Base-by-base conservation (phyloP, 2,113 vertebrate species). In the Scomber scombrus region DNA sequence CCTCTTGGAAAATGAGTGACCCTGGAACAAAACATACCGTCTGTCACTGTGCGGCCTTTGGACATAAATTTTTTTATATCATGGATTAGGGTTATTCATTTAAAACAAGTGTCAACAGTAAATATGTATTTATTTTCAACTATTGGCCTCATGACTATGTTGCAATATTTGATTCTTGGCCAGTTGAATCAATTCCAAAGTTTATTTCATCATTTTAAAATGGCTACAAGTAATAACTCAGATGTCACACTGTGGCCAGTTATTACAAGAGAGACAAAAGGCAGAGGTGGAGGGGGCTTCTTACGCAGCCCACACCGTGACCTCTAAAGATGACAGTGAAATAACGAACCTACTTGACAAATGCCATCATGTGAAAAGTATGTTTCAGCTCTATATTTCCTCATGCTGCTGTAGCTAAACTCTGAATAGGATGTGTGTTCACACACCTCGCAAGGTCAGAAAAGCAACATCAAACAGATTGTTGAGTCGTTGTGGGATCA, bases 391-490 rank as follows among this genome's bases (percentile, higher is more conserved):
- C 75, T 72, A 83, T 85, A 62, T 83, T 75, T 78, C 19, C 78
- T 71, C 19, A 29, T 71, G 18, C 26, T 0, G 3, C 75, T 86
- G 67, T 45, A 71, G 74, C 64, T 78, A 23, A 76, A 88, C 86
- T 93, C 77, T 77, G 19, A 88, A 79, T 90, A 93, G 72, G 86
- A 90, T 91, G 92, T 85, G 61, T 69, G 93, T 96, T 95, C 82
- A 85, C 63, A 85, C 82, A 93, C 51, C 86, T 84, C 3, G 7
- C 64, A 82, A 92, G 92, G 89, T 94, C 93, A 95, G 85, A 89
- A 88, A 92, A 90, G 68, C 61, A 93, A 93, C 83, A 91, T 91
- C 91, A 95, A 95, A 94, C 86, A 90, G 85, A 76, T 61, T 84
- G 61, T 82, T 78, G 67, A 88, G 78, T 90, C 74, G 81, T 94